These are phyloP conservation scores for Drosophila nr. perissopoda DNA, from an alignment of 2,888 invertebrate genomes.

Conservation along the genomic window DNA sequence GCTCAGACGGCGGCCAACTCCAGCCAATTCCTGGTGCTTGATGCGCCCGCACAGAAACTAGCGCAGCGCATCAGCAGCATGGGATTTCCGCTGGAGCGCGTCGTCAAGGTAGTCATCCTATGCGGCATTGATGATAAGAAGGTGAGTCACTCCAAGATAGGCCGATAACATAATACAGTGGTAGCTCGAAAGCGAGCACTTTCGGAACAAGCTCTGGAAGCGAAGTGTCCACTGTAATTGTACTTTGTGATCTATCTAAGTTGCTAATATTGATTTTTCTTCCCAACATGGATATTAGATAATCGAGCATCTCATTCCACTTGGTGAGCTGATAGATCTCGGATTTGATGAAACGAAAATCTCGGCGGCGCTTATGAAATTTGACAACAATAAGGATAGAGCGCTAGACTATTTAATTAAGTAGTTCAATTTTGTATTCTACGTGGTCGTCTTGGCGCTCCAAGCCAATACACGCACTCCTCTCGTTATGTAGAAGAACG, in stretches of 20 bases:
- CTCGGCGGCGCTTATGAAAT: constrained; percentile 90
- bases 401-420: constrained; percentile 93
- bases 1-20: constrained; percentile 4
- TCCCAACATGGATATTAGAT: constrained; percentile 86
- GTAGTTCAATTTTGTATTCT: constrained; percentile 85
- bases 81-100: constrained; percentile 94
- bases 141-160: constrained; percentile 28
- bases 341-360: constrained; percentile 92
- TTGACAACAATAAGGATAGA: constrained; percentile 93
- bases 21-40: constrained; percentile 59
- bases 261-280: neutral
- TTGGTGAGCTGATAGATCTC: constrained; percentile 91
- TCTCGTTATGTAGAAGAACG: constrained; percentile 31
- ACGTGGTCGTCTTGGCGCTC: constrained; percentile 32
- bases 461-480: constrained; percentile 34
- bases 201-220: neutral
- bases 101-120: constrained; percentile 91
- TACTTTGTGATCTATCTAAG: neutral
- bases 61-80: constrained; percentile 92
- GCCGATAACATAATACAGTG: neutral
- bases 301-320: constrained; percentile 92
- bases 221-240: neutral
- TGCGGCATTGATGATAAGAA: constrained; percentile 90
- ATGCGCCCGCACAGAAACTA: constrained; percentile 87
- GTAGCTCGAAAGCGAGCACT: neutral